Base-by-base conservation (phyloP, 2,113 vertebrate genomes). In the Gracilinanus agilis region DNA sequence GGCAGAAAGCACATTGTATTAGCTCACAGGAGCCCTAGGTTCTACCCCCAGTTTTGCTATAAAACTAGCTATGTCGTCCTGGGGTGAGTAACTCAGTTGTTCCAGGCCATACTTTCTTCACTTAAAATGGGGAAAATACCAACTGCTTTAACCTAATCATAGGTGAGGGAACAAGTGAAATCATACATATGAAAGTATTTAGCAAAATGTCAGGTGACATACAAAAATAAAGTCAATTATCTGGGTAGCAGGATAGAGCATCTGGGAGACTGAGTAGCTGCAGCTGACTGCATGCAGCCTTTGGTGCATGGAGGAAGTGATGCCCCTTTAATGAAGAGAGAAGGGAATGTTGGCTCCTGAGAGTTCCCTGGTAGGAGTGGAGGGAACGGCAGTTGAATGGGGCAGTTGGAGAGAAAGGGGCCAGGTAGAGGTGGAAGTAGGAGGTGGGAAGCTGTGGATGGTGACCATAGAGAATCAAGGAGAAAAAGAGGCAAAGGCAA, bases 381-480 rank as follows among this genome's bases (percentile, higher is more conserved):
- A 88, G 56, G 88, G 92, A 97, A 94, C 0, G 94, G 88, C 96
- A 89, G 97, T 97, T 97, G 92, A 96, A 75, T 83, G 53, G 58
- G 94, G 34, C 96, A 97, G 97, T 97, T 98, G 95, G 90, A 93
- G 55, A 92, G 55, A 27, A 90, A 61, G 88, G 23, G 40, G 54
- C 89, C 25, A n/a, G 10, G 34, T 44, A 91, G 83, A 40, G 67
- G 67, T 40, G 16, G 67, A 40, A 83, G 55, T 54, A 16, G 67
- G 75, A 24, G 21, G 40, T 91, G 88, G 34, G 9, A 24, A 93
- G 49, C 34, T 29, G 25, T 88, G 0, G 0, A 49, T 25, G 90
- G 24, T 2, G 27, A 16, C 54, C 0, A 21, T 40, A 24, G 5
- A 54, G 29, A 12, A 58, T 55, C 0, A 21, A 44, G 24, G 5